Conservation (phyloP, 2,797 vertebrate genomes). For the Takifugu ocellatus region DNA sequence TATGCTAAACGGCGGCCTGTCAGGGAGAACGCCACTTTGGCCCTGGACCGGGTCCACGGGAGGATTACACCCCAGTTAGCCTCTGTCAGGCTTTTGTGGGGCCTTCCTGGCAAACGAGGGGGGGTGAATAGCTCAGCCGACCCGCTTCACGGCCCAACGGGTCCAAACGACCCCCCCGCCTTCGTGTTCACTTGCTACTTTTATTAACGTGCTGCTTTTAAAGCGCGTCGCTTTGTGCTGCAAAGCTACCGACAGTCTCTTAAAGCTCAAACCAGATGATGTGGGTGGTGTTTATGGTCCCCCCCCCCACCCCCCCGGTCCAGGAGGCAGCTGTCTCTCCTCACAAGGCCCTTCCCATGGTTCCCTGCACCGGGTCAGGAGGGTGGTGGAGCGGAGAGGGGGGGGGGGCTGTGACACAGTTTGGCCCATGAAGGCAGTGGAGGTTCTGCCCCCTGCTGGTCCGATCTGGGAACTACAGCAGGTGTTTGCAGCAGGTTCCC, state of each 20-base stretch:
- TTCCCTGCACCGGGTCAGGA: slow-evolving; percentile 31
- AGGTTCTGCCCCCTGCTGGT: slow-evolving; percentile 62
- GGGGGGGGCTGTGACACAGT: slow-evolving; percentile 35
- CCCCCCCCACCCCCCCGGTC: slow-evolving; percentile 1
- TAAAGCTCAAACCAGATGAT: slow-evolving; percentile 19
- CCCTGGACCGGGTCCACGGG: slow-evolving; percentile 64
- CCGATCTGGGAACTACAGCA: background rate
- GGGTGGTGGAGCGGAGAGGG: slow-evolving; percentile 18
- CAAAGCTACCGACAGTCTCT: slow-evolving; percentile 23
- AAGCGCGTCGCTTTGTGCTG: too few relatives aligned
- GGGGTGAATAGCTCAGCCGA: slow-evolving; percentile 19
- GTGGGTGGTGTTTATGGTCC: slow-evolving; percentile 34
- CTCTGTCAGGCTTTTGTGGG: slow-evolving; percentile 56
- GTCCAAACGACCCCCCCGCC: background rate
- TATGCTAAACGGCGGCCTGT: background rate
- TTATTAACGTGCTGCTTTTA: slow-evolving; percentile 16
- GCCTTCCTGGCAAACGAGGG: slow-evolving; percentile 47
- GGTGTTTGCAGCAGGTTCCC: too few relatives aligned
- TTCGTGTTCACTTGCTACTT: slow-evolving; percentile 19
- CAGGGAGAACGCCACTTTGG: slow-evolving; percentile 38
- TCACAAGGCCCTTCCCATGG: slow-evolving; percentile 49
- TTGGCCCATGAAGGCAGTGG: slow-evolving; percentile 16
- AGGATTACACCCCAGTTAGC: slow-evolving; percentile 66
- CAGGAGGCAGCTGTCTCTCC: slow-evolving; percentile 61
- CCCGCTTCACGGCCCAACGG: slow-evolving; percentile 10